Evolutionary conservation across 2,797 vertebrate species (phyloP), one percentile per base, ranked within the genome.

Genomic region (Silurus aristotelis): DNA sequence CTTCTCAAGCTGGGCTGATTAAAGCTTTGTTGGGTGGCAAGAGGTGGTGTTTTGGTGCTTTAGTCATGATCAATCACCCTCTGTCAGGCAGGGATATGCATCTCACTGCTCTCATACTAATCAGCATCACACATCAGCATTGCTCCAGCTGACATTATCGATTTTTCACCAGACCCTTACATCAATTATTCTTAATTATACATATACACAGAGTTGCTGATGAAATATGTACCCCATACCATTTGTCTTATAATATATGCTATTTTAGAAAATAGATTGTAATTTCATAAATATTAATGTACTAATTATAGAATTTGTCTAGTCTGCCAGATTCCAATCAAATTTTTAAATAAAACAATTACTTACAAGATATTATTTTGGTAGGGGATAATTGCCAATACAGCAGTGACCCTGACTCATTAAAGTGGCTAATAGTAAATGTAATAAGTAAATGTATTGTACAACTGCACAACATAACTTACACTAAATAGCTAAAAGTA

Each of bases 141-240:
- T 90, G 79, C 90, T 92, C 92, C 92, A 91, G 85, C 89, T 93
- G 92, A 91, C 92, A 90, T 89, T 87, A 76, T 84, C 89, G 80
- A 85, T 93, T 92, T 93, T 93, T 90, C 83, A 73, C 80, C 20
- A 52, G 86, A 90, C 78, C 89, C 88, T 88, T 86, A 52, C 38
- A 95, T 93, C 92, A 93, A 93, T 94, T 93, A 94, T 91, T 13
- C 88, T 64, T 92, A 93, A 93, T 90, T 91, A 93, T 91, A 90
- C 77, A 13, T n/a, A 52, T 20, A 67, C 17, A 58, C 63, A 80
- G 5, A 70, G 73, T 73, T 67, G 14, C 17, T 12, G 17, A n/a
- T 55, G 27, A 66, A 52, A 66, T 52, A 66, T 52, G 17, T 67
- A 55, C n/a, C 19, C 17, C n/a, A 7, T 27, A 31, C 8, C 12